Percentiles rank a stretch among this genome's conserved stretches.
Conservation (phyloP, 2,113 vertebrate genomes). For the Apeltes quadracus region DNA sequence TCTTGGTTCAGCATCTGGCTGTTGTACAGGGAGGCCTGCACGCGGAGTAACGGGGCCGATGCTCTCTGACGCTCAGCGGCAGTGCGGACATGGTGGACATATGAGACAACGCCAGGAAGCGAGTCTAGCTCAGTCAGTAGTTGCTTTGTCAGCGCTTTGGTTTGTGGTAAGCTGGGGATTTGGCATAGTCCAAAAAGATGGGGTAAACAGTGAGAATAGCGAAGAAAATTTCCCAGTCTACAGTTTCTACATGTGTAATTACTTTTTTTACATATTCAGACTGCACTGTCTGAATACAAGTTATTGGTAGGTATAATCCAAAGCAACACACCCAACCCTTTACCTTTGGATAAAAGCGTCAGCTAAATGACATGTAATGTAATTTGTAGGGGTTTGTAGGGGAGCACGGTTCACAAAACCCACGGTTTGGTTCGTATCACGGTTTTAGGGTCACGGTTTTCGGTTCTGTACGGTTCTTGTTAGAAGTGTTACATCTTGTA, state of each 20-base stretch:
- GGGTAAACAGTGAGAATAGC: conserved; percentile 6
- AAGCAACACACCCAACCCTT: too few relatives aligned
- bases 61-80: conserved; percentile 16
- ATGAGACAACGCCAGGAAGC: conserved; percentile 16
- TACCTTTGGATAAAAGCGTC: too few relatives aligned
- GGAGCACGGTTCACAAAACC: too few relatives aligned
- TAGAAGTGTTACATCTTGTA: too few relatives aligned
- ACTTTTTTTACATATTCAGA: too few relatives aligned
- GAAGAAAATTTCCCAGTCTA: background rate
- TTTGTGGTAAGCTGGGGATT: conserved; percentile 5
- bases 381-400: too few relatives aligned
- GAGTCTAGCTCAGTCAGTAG: conserved; percentile 8
- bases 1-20: conserved; percentile 56
- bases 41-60: too few relatives aligned
- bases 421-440: too few relatives aligned
- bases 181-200: background rate
- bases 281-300: background rate
- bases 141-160: conserved; percentile 11
- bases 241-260: too few relatives aligned
- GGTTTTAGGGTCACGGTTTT: too few relatives aligned
- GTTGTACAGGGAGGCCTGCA: conserved; percentile 29
- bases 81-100: conserved; percentile 28
- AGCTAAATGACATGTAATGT: too few relatives aligned
- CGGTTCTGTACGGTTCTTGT: too few relatives aligned
- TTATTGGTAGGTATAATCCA: background rate